Evolutionary conservation across 2,113 vertebrate genomes (phyloP).

Genomic region (Ailuropoda melanoleuca): DNA sequence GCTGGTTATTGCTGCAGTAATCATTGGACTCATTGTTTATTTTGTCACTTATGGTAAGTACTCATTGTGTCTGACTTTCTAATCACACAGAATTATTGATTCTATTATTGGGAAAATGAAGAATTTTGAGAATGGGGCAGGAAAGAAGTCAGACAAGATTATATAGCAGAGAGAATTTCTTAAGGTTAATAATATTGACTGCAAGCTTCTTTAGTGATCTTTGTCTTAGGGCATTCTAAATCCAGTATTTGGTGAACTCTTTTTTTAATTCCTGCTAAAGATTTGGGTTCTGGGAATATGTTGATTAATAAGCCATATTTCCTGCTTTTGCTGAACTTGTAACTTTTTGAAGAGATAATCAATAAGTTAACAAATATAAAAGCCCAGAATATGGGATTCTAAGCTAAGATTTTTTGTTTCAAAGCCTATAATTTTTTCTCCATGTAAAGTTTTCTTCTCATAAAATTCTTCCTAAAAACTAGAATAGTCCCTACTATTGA

Average conservation of each 20-base stretch:
- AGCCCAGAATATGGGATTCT: neutral
- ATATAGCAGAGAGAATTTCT: neutral
- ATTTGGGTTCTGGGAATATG: neutral
- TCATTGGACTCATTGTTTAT: conserved; percentile 59
- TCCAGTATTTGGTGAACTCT: neutral
- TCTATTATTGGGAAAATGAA: neutral
- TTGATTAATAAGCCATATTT: neutral
- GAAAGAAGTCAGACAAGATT: neutral
- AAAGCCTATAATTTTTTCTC: neutral
- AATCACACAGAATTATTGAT: neutral
- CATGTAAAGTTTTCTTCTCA: neutral
- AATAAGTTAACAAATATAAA: neutral
- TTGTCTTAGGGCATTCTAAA: neutral
- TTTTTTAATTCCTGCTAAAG: neutral
- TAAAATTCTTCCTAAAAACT: neutral
- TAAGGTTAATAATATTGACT: neutral
- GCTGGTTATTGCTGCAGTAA: neutral
- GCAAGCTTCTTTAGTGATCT: neutral
- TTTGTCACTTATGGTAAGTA: conserved; percentile 61
- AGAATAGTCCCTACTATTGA: neutral
- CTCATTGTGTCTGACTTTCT: neutral
- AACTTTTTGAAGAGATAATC: neutral
- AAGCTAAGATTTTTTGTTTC: neutral
- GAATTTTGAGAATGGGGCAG: neutral
- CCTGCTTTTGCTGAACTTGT: neutral